Evolutionary conservation across 2,113 vertebrate genomes (phyloP), one percentile per base, ranked within the genome.

Genomic region (Nyctereutes procyonoides): DNA sequence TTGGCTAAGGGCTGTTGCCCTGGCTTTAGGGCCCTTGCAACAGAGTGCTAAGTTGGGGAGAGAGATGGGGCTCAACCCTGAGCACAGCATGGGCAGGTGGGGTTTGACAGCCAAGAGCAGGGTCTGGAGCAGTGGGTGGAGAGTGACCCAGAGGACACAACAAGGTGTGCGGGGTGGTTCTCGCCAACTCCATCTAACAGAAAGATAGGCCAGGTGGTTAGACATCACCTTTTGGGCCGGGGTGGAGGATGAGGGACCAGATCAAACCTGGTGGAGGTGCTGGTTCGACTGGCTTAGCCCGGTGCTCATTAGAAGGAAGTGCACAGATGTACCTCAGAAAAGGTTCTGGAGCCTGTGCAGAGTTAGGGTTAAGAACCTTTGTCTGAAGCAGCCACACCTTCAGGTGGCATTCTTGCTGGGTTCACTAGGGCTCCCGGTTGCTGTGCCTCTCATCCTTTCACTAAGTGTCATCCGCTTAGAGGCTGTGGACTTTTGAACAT

Each of bases 171-270:
- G 26, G 5, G 5, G 71, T 26, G 24, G 14, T 48, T 48, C 38
- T 74, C 43, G 43, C 43, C 43, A 43, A 43, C 43, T 43, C 43
- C 43, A 51, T 9, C 43, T 1, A 76, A 28, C 3, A 17, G 43
- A 43, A 76, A 76, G 74, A 51, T 8, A 4, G 24, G 43, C 43
- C 43, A 51, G 26, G 43, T 1, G 43, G 14, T 51, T 14, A 19
- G 43, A 51, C 3, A 8, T 16, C 14, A 28, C 26, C 26, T 48
- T 13, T 6, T 7, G 6, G 2, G 14, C 3, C 0, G 3, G 43
- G 74, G 24, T 30, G 43, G 74, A 30, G 43, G 74, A 15, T 48
- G 43, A 30, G 43, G 26, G 17, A 4, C 73, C 24, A 0, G 2
- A 15, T 43, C 6, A 4, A 43, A 48, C 24, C 43, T 48, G 7